Evolutionary conservation across 2,888 invertebrate species (phyloP), one percentile per base, ranked within the genome.

Genomic region (Xylocampa areola): DNA sequence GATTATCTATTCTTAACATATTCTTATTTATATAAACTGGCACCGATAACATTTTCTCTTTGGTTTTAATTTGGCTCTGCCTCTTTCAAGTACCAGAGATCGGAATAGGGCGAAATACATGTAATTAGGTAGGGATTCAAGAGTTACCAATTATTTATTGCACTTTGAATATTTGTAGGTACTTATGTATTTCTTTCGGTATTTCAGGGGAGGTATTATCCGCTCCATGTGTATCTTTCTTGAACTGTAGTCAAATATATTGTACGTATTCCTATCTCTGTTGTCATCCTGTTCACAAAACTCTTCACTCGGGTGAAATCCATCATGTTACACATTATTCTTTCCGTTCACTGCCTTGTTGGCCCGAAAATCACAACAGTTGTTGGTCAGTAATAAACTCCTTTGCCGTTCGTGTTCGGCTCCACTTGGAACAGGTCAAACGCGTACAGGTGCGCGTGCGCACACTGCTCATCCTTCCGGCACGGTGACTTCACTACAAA

Each of bases 401-500:
- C 17, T 21, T 47, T 61, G n/a, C 57, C 45, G 36, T 32, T 45
- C 17, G 37, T 36, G 30, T 52, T 30, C 4, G 71, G 63, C 11
- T 53, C 60, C 16, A 39, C 58, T 11, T 39, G 59, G 19, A 79
- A 44, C 39, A 81, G 54, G 57, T 80, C 60, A 29, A 81, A 78
- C 57, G 78, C 69, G 64, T 76, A 81, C 33, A 74, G 55, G 19
- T 75, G 53, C n/a, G 41, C 33, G 19, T 52, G 63, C 21, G 23
- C 44, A 57, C 75, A 78, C 3, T 64, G 53, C 1, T 40, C 37
- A 7, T 50, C 40, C 6, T 40, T 41, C 10, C 17, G 44, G 45
- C 81, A 80, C 2, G 71, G 73, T 23, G 54, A 48, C 29, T 63
- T 68, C 30, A 70, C 60, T 10, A 76, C 36, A 54, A 72, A 76